phyloP scores from a whole-genome alignment of 2,113 vertebrate species.

The Cygnus atratus region DNA sequence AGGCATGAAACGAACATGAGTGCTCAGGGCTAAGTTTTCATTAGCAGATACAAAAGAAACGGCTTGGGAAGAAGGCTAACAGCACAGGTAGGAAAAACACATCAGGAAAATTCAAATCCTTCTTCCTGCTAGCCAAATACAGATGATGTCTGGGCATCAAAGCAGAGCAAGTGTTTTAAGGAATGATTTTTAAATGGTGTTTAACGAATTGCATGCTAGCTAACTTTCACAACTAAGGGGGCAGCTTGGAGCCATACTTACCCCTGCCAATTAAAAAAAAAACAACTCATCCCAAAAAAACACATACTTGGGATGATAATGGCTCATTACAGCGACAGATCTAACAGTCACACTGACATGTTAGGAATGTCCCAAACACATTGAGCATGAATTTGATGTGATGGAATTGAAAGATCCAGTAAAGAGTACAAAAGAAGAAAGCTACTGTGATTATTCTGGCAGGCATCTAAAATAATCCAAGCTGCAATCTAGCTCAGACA shows the following conservation, averaged over 20 bases:
- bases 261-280: not conserved
- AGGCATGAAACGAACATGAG: not conserved
- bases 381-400: not conserved
- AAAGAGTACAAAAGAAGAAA: not conserved
- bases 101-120: not conserved
- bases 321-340: not conserved
- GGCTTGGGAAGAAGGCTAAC: not conserved
- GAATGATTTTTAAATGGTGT: not conserved
- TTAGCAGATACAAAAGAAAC: not conserved
- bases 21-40: not conserved
- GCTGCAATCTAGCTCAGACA: not conserved
- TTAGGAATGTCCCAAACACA: not conserved
- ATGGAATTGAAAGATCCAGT: not conserved
- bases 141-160: not conserved
- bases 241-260: not conserved
- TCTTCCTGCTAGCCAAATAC: not conserved
- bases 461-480: not conserved
- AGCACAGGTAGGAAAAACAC: not conserved
- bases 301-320: not conserved
- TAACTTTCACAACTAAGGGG: not conserved
- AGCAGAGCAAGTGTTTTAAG: not conserved
- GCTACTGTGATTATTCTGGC: not conserved
- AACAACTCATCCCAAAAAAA: not conserved
- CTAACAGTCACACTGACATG: not conserved
- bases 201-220: not conserved